phyloP scores from a whole-genome alignment of 1,140 invertebrate genomes.

The Aradophagus sp. region DNA sequence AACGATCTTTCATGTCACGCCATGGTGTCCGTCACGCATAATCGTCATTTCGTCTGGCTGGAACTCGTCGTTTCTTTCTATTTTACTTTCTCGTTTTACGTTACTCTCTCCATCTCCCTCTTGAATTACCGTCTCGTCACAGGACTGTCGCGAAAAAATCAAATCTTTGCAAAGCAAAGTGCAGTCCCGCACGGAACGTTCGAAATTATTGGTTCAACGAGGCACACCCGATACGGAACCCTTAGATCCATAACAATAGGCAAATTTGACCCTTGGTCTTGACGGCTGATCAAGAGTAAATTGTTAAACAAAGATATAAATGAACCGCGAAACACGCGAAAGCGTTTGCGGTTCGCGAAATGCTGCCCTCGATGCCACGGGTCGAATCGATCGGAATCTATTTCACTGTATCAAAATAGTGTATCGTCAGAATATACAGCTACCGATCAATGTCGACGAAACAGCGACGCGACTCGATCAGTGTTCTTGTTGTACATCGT shows the following conservation, averaged over 20 bases:
- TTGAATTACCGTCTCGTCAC: constrained; percentile 20
- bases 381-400: constrained; percentile 23
- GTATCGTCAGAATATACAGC: constrained; percentile 24
- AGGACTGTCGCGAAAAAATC: constrained; percentile 89
- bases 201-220: constrained; percentile 88
- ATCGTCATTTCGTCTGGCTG: constrained; percentile 42
- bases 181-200: constrained; percentile 87
- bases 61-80: constrained; percentile 30
- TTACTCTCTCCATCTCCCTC: constrained; percentile 58
- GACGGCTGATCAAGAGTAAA: constrained; percentile 13
- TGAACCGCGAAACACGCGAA: background rate
- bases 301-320: background rate
- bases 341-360: background rate
- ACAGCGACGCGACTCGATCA: constrained; percentile 17
- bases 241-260: constrained; percentile 76
- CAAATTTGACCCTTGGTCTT: constrained; percentile 28
- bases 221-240: constrained; percentile 86
- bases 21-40: constrained; percentile 37
- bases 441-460: constrained; percentile 13
- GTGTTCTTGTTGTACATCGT: constrained; percentile 50
- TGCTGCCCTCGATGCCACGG: constrained; percentile 5
- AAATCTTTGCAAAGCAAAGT: constrained; percentile 92
- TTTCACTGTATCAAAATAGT: too few species aligned
- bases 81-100: constrained; percentile 34
- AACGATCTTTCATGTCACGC: constrained; percentile 26